Conservation (phyloP, 2,888 invertebrate genomes). For the Pyrgus malvae region DNA sequence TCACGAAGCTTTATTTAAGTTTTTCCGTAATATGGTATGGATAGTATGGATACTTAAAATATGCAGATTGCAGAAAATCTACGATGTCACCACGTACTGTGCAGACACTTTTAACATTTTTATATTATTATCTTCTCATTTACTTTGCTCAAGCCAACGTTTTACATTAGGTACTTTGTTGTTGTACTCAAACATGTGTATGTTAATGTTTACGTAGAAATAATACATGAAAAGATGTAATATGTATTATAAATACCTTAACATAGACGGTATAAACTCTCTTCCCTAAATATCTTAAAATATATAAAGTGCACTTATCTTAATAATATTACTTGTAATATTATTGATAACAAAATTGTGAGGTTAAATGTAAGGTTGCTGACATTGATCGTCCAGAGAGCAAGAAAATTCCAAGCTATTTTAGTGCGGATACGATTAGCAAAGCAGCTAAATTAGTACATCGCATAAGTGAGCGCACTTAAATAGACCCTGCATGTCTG, state of each 20-base stretch:
- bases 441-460: slow-evolving; percentile 47
- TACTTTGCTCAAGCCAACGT: background rate
- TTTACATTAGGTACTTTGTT: background rate
- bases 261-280: too few species aligned
- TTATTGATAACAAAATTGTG: too few species aligned
- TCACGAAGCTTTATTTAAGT: too few species aligned
- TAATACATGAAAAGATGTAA: too few species aligned
- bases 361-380: slow-evolving; percentile 5
- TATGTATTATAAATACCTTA: too few species aligned
- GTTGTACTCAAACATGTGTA: too few species aligned
- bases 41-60: background rate
- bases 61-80: background rate
- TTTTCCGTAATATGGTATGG: background rate
- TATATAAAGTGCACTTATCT: too few species aligned
- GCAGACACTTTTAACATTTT: slow-evolving; percentile 3
- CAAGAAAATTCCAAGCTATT: slow-evolving; percentile 64
- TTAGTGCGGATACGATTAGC: slow-evolving; percentile 61
- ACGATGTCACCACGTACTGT: background rate
- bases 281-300: too few species aligned
- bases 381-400: slow-evolving; percentile 20
- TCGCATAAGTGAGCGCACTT: slow-evolving; percentile 29
- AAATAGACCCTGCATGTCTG: slow-evolving; percentile 38
- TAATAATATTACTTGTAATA: too few species aligned
- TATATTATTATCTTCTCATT: slow-evolving; percentile 6
- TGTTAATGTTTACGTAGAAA: too few species aligned